A percentile compares a stretch with the other conserved stretches of the same genome.
Evolutionary conservation across 2,797 vertebrate species (phyloP).

Genomic region (Choloepus didactylus): DNA sequence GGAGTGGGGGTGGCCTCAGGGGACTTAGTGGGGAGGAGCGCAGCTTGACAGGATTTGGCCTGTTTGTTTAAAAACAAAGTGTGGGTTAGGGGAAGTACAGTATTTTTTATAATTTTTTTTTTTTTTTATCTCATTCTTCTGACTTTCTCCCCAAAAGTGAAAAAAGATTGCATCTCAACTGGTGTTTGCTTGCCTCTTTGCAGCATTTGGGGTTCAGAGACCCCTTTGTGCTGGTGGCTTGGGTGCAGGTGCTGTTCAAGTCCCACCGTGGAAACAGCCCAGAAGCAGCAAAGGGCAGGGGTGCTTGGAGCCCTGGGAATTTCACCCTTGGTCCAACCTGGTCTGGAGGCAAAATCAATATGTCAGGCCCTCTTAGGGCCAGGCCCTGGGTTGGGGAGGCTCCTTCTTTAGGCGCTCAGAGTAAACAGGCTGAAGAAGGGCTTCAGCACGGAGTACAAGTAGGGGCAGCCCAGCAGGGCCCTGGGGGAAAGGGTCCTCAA

Average conservation of each 20-base stretch:
- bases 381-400: background rate
- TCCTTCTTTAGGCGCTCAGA: background rate
- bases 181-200: conserved; percentile 36
- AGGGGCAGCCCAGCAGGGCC: background rate
- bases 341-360: background rate
- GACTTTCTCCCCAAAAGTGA: conserved; percentile 15
- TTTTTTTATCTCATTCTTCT: background rate
- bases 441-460: background rate
- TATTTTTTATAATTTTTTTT: background rate
- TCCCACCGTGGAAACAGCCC: background rate
- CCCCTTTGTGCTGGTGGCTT: background rate
- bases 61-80: conserved; percentile 50
- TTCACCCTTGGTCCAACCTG: background rate
- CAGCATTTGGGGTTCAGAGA: background rate
- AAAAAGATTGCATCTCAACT: background rate
- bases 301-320: background rate
- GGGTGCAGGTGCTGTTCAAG: background rate
- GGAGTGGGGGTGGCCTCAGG: background rate
- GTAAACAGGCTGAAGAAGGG: background rate
- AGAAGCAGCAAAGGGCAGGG: background rate
- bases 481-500: background rate
- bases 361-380: background rate
- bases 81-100: background rate
- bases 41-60: conserved; percentile 71
- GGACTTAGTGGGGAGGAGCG: background rate